Evolutionary conservation across 2,888 invertebrate genomes (phyloP).

Genomic region (Oscheius sp.): DNA sequence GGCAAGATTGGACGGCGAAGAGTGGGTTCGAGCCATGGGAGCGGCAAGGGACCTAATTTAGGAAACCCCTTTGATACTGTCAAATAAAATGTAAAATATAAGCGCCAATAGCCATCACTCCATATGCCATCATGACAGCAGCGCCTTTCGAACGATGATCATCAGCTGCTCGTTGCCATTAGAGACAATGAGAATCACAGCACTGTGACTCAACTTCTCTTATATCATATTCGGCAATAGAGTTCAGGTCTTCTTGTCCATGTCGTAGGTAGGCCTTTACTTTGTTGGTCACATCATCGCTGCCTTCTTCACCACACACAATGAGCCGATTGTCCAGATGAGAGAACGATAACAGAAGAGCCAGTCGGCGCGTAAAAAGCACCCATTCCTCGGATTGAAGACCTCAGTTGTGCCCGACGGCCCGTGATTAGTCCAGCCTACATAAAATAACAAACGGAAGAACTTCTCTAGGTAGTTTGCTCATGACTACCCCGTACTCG

Average conservation of each 20-base stretch:
- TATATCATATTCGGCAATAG: too few species aligned
- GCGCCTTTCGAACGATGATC: too few species aligned
- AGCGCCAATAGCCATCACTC: too few species aligned
- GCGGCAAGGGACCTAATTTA: too few species aligned
- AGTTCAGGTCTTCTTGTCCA: background rate
- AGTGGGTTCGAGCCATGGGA: too few species aligned
- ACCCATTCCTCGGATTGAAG: constrained; percentile 42
- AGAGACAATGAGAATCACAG: too few species aligned
- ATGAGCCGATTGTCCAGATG: background rate
- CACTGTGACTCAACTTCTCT: too few species aligned
- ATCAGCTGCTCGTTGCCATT: too few species aligned
- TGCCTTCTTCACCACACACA: constrained; percentile 42
- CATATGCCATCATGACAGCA: too few species aligned
- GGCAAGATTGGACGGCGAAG: too few species aligned
- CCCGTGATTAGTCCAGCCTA: constrained; percentile 47
- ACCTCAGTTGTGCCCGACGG: constrained; percentile 43
- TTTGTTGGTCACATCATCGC: constrained; percentile 40
- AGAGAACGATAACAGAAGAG: constrained; percentile 10
- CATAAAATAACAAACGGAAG: constrained; percentile 12
- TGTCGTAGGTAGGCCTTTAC: constrained; percentile 38
- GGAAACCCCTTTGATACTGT: too few species aligned
- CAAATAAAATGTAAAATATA: too few species aligned
- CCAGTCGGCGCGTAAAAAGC: constrained; percentile 35
- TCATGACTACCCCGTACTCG: constrained; percentile 8
- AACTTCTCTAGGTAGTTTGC: constrained; percentile 7